Evolutionary conservation across 2,797 vertebrate species (phyloP).

Genomic region (Alectoris magna): DNA sequence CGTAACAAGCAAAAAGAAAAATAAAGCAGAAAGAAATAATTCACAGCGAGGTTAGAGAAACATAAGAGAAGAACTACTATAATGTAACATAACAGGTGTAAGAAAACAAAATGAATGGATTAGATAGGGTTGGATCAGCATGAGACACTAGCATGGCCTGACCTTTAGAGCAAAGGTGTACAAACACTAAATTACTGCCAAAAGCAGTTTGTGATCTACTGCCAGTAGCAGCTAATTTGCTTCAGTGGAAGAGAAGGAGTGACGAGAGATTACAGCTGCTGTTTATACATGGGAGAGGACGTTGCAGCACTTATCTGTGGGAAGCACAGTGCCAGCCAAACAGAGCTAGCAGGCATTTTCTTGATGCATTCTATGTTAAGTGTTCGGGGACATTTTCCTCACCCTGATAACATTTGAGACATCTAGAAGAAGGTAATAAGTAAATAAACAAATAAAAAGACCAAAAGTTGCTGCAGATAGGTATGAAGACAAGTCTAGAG

Average conservation of each 20-base stretch:
- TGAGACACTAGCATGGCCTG: not conserved
- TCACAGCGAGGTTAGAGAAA: slow-evolving; percentile 24
- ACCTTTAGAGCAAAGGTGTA: slow-evolving; percentile 50
- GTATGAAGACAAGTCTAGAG: not conserved
- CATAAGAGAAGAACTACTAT: not conserved
- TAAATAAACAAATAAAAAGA: not conserved
- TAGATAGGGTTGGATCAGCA: slow-evolving; percentile 22
- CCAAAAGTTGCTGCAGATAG: not conserved
- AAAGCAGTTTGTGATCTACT: slow-evolving; percentile 49
- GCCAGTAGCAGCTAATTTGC: slow-evolving; percentile 62
- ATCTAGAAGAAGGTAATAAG: not conserved
- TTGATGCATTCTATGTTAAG: not conserved
- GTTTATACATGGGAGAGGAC: not conserved
- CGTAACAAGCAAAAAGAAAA: not conserved
- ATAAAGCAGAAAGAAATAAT: not conserved
- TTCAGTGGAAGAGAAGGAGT: slow-evolving; percentile 4
- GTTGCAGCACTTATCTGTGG: not conserved
- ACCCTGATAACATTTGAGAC: not conserved
- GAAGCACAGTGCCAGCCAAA: not conserved
- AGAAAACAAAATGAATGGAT: slow-evolving; percentile 35
- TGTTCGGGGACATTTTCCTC: not conserved
- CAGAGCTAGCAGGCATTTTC: not conserved
- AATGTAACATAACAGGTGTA: slow-evolving; percentile 6
- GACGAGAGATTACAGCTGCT: slow-evolving; percentile 41
- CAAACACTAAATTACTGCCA: slow-evolving; percentile 62